A percentile compares a stretch with the other conserved stretches of the same genome.
Conservation (phyloP, 2,888 invertebrate genomes). For the Tanytarsus gracilentus region DNA sequence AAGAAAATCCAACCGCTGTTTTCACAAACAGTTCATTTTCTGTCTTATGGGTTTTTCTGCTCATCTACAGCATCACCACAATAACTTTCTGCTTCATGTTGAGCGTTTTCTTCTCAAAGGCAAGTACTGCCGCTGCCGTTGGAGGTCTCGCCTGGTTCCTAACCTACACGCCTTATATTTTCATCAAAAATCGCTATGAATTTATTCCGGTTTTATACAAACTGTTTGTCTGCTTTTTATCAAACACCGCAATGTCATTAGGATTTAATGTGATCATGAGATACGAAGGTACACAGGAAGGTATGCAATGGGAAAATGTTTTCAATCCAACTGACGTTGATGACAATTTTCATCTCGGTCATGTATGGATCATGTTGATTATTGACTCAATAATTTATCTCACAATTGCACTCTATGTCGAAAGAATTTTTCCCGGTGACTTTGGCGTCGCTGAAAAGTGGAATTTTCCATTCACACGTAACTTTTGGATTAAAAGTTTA, state of each 20-base stretch:
- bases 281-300: conserved; percentile 55
- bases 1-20: background rate
- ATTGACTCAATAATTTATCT: conserved; percentile 54
- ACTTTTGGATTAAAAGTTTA: too few species aligned
- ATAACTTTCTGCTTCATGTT: background rate
- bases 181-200: background rate
- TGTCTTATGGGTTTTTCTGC: background rate
- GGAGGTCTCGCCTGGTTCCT: conserved; percentile 60
- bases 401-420: conserved; percentile 70
- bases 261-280: conserved; percentile 65
- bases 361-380: conserved; percentile 61
- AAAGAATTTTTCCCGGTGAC: conserved; percentile 77
- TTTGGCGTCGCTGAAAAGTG: conserved; percentile 74
- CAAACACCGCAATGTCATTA: conserved; percentile 72
- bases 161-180: conserved; percentile 55
- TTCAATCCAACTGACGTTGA: conserved; percentile 56
- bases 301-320: conserved; percentile 48
- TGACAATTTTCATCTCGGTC: conserved; percentile 57
- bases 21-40: background rate
- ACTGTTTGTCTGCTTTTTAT: conserved; percentile 3
- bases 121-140: background rate
- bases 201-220: conserved; percentile 46
- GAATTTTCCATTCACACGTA: too few species aligned
- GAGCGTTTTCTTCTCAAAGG: background rate
- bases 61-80: background rate